phyloP scores from a whole-genome alignment of 2,888 invertebrate genomes.

The Cyclophora punctaria region DNA sequence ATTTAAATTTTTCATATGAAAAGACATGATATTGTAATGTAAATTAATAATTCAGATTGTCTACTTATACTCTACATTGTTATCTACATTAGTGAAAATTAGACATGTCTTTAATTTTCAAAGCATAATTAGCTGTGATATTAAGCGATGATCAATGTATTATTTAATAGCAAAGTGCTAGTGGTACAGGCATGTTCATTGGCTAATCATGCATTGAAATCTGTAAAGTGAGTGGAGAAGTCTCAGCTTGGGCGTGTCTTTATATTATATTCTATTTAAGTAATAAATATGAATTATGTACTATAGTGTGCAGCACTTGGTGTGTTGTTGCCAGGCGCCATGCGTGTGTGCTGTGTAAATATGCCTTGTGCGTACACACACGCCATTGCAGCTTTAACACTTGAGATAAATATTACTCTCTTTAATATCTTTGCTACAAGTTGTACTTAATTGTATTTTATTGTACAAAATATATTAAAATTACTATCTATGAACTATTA shows the following conservation, averaged over 20 bases:
- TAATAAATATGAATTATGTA: slow-evolving; percentile 68
- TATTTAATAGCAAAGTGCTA: slow-evolving; percentile 72
- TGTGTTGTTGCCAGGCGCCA: slow-evolving; percentile 65
- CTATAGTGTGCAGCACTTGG: slow-evolving; percentile 71
- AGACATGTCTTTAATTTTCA: slow-evolving; percentile 75
- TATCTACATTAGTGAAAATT: slow-evolving; percentile 75
- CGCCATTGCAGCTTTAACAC: slow-evolving; percentile 73
- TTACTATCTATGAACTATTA: slow-evolving; percentile 73
- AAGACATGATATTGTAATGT: slow-evolving; percentile 76
- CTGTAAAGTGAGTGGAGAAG: slow-evolving; percentile 66
- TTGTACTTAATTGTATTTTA: slow-evolving; percentile 81
- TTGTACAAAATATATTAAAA: slow-evolving; percentile 82
- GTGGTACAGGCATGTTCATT: slow-evolving; percentile 72
- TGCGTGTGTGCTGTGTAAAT: slow-evolving; percentile 74
- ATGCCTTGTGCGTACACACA: slow-evolving; percentile 74
- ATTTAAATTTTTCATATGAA: slow-evolving; percentile 73
- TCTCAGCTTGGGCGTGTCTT: slow-evolving; percentile 73
- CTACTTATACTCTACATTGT: slow-evolving; percentile 75
- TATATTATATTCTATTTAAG: slow-evolving; percentile 72
- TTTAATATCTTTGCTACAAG: slow-evolving; percentile 80
- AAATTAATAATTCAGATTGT: slow-evolving; percentile 75
- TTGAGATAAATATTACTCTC: slow-evolving; percentile 74
- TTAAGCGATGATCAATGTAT: slow-evolving; percentile 73
- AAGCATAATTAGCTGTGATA: slow-evolving; percentile 77
- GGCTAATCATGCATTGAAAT: slow-evolving; percentile 76